phyloP scores from a whole-genome alignment of 2,888 invertebrate genomes.

The Candidula unifasciata region DNA sequence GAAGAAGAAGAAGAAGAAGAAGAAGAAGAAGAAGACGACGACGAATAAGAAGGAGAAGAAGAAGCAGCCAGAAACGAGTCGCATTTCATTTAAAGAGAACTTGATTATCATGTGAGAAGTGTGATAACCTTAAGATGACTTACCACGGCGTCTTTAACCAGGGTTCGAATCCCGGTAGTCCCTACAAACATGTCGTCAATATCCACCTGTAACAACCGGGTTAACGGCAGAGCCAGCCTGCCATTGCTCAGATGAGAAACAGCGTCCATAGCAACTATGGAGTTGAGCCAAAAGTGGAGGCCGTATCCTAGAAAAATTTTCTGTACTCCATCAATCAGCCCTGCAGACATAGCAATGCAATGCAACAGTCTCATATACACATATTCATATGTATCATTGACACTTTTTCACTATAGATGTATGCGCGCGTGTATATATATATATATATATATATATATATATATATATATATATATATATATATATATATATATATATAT shows the following conservation, averaged over 20 bases:
- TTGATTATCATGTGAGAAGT: too few relatives aligned
- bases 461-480: constrained; percentile 5
- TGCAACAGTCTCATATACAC: too few relatives aligned
- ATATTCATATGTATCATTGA: too few relatives aligned
- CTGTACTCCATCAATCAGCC: constrained; percentile 92
- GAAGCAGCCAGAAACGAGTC: too few relatives aligned
- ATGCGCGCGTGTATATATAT: not conserved
- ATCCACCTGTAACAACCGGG: constrained; percentile 91
- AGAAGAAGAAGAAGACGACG: too few relatives aligned
- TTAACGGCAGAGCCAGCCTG: constrained; percentile 91
- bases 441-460: not conserved
- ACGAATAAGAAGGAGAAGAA: too few relatives aligned
- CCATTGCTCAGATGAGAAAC: constrained; percentile 95
- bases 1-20: too few relatives aligned
- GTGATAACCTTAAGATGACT: constrained; percentile 24
- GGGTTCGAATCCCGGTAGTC: constrained; percentile 85
- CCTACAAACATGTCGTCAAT: constrained; percentile 99
- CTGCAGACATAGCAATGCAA: constrained; percentile 79
- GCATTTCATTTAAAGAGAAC: too few relatives aligned
- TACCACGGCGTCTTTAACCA: constrained; percentile 80
- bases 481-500: not conserved
- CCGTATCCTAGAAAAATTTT: constrained; percentile 96
- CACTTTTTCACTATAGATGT: too few relatives aligned
- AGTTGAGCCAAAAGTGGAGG: constrained; percentile 89
- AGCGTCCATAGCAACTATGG: constrained; percentile 92